These are phyloP conservation scores for Galagoides demidoff DNA, from an alignment of 2,797 vertebrate genomes.

Conservation along the genomic window DNA sequence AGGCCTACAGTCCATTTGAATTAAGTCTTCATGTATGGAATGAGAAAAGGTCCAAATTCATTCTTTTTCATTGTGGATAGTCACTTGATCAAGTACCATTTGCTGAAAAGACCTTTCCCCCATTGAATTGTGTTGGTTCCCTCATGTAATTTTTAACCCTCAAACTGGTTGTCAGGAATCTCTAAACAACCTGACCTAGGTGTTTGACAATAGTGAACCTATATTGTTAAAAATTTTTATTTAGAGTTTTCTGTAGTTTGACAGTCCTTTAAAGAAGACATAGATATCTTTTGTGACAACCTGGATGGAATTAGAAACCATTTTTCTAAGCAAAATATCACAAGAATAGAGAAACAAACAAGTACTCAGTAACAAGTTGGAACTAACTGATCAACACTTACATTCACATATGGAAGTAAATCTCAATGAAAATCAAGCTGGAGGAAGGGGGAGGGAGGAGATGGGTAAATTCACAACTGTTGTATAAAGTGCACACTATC, in stretches of 20 bases:
- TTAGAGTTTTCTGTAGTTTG: not conserved
- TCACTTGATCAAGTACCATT: not conserved
- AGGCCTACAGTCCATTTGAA: slow-evolving; percentile 5
- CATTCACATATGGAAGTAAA: no score
- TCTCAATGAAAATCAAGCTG: no score
- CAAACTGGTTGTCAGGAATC: not conserved
- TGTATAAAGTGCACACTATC: no score
- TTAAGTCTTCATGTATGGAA: not conserved
- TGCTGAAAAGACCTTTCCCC: not conserved
- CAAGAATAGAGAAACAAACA: no score
- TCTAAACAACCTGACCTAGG: slow-evolving; percentile 23
- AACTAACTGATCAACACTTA: no score
- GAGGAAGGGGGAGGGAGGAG: no score
- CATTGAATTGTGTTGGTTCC: not conserved
- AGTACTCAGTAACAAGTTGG: no score
- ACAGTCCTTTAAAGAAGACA: not conserved
- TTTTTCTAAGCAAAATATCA: no score
- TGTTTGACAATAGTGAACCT: not conserved
- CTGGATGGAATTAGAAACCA: no score
- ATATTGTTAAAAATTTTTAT: not conserved
- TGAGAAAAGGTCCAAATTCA: not conserved
- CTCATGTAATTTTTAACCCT: not conserved
- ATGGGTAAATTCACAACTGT: no score
- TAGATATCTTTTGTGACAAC: not conserved
- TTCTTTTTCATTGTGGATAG: not conserved